Evolutionary conservation across 2,888 invertebrate species (phyloP), one percentile per base, ranked within the genome.

Genomic region (Sphaerophoria taeniata): DNA sequence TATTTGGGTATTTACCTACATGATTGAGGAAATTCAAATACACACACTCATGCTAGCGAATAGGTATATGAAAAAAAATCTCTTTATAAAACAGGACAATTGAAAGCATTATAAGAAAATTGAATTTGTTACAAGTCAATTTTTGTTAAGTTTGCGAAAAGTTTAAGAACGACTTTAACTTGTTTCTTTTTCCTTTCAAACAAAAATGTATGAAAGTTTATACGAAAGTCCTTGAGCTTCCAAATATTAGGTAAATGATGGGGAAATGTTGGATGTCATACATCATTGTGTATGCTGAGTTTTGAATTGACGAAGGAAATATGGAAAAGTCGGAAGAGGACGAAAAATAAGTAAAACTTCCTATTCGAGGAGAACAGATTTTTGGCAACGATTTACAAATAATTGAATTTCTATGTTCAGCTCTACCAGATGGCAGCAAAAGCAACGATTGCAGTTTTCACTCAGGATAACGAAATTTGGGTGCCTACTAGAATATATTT

Each of bases 41-140:
- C 0, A 34, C 16, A 36, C 16, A 6, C 6, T 39, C 14, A 14
- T 11, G 55, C 9, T 9, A 43, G 7, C n/a, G n/a, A n/a, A 43
- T 43, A 9, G 39, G 39, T 43, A 43, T 43, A 43, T 9, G 7
- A 43, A 33, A 31, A 36, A 9, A 45, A 24, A 45, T 34, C 36
- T 36, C 4, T 4, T 12, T 24, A 1, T n/a, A 31, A 51, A 56
- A 75, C 31, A 49, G 73, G 74, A 83, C 83, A 83, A 78, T 83
- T 67, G 63, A 74, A 47, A 47, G 65, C 58, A 74, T 79, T 83
- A 65, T 78, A 70, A 6, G 39, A 79, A 79, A 79, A 83, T 83
- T 83, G 73, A 83, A 83, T 83, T 83, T 83, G 83, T 65, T 79
- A 83, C 78, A 83, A 83, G 83, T 83, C 78, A 83, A 83, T 83